These are phyloP conservation scores for Rhopalosiphum padi DNA, from an alignment of 1,140 invertebrate species.

Conservation along the genomic window DNA sequence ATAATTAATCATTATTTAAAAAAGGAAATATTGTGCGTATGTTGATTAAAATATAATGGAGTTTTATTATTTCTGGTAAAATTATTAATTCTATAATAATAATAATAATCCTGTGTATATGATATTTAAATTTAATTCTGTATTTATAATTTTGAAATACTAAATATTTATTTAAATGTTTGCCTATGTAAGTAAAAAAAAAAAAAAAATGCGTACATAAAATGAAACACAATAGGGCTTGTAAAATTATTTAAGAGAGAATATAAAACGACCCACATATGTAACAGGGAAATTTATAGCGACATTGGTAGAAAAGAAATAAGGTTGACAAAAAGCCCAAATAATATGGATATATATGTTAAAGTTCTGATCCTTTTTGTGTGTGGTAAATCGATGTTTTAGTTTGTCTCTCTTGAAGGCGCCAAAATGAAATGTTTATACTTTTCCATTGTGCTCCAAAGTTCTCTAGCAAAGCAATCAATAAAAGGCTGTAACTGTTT, in stretches of 20 bases:
- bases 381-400: conserved; percentile 28
- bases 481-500: not conserved
- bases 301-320: conserved; percentile 32
- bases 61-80: not conserved
- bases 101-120: not conserved
- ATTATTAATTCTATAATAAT: not conserved
- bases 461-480: not conserved
- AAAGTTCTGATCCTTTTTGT: conserved; percentile 14
- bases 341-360: conserved; percentile 30
- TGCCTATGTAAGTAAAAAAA: not conserved
- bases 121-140: not conserved
- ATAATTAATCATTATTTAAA: not conserved
- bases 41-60: not conserved
- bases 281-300: conserved; percentile 23
- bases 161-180: conserved; percentile 1
- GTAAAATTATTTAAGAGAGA: conserved; percentile 25
- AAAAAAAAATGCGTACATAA: not conserved
- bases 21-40: not conserved
- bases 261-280: conserved; percentile 34
- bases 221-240: not conserved
- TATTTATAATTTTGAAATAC: not conserved
- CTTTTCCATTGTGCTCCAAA: not conserved
- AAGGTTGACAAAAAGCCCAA: conserved; percentile 33
- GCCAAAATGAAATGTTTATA: conserved; percentile 28
- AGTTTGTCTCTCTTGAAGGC: conserved; percentile 23